Conservation (phyloP, 2,113 vertebrate genomes). For the Eublepharis macularius region DNA sequence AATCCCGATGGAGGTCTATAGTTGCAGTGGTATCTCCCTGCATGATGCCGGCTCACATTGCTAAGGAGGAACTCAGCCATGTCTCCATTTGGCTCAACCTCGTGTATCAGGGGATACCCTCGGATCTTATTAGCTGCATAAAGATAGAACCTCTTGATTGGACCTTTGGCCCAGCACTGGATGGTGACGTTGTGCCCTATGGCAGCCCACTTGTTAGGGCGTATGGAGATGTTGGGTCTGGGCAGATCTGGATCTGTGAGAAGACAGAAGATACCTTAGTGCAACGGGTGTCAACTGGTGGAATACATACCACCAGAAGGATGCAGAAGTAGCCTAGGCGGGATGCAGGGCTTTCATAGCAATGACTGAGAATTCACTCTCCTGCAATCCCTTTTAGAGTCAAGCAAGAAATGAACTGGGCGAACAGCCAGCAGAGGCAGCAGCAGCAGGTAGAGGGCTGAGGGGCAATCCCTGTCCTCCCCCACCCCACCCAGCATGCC, state of each 20-base stretch:
- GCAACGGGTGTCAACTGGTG: too few species aligned
- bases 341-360: too few species aligned
- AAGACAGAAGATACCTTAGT: background rate
- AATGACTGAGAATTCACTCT: background rate
- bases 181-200: background rate
- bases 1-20: background rate
- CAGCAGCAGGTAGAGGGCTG: too few species aligned
- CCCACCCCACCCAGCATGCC: too few species aligned
- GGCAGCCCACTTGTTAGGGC: background rate
- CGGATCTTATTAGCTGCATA: background rate
- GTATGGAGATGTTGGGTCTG: background rate
- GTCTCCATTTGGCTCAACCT: background rate
- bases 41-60: fast-evolving
- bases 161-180: background rate
- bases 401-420: too few species aligned
- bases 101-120: too few species aligned
- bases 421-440: too few species aligned
- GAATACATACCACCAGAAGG: too few species aligned
- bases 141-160: background rate
- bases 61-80: background rate
- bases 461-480: too few species aligned
- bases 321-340: too few species aligned
- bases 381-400: too few species aligned
- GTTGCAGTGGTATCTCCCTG: background rate
- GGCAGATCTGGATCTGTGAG: background rate